A percentile compares a stretch with the other conserved stretches of the same genome.
Conservation (phyloP, 2,888 invertebrate genomes). For the Liposcelis brunnea region DNA sequence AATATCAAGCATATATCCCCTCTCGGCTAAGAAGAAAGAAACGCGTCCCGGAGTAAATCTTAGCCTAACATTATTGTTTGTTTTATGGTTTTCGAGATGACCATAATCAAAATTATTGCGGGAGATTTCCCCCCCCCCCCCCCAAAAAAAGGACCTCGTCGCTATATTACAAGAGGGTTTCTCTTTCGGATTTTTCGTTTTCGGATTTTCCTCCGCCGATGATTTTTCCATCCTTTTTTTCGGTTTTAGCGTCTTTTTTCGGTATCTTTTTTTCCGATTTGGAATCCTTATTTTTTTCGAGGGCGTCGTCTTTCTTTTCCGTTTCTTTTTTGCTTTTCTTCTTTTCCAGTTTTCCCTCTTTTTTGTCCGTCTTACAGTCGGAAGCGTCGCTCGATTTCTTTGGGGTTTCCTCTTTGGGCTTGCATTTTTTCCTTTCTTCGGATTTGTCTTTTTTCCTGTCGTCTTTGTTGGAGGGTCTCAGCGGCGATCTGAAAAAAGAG, state of each 20-base stretch:
- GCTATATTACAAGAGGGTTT: no score
- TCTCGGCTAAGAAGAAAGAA: no score
- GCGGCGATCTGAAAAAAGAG: conserved; percentile 17
- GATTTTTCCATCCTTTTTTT: no score
- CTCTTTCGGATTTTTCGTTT: no score
- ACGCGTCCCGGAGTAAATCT: no score
- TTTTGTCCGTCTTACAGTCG: conserved; percentile 24
- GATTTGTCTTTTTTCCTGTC: conserved; percentile 18
- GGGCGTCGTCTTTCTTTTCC: conserved; percentile 4
- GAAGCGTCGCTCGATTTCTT: conserved; percentile 35
- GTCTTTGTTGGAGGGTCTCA: conserved; percentile 15
- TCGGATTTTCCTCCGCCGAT: no score
- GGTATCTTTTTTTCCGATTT: conserved; percentile 17
- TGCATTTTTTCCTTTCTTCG: conserved; percentile 2
- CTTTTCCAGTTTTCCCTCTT: conserved; percentile 23
- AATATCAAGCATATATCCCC: no score
- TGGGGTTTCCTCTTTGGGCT: conserved; percentile 29
- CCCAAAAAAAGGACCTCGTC: no score
- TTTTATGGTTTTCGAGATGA: no score
- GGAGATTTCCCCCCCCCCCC: no score
- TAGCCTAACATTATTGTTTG: no score
- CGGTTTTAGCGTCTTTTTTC: conserved; percentile 12
- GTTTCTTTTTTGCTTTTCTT: conserved; percentile 19
- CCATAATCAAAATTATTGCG: no score
- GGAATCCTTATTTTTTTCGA: conserved; percentile 7